Conservation (phyloP, 2,888 invertebrate genomes). For the Hypena proboscidalis region DNA sequence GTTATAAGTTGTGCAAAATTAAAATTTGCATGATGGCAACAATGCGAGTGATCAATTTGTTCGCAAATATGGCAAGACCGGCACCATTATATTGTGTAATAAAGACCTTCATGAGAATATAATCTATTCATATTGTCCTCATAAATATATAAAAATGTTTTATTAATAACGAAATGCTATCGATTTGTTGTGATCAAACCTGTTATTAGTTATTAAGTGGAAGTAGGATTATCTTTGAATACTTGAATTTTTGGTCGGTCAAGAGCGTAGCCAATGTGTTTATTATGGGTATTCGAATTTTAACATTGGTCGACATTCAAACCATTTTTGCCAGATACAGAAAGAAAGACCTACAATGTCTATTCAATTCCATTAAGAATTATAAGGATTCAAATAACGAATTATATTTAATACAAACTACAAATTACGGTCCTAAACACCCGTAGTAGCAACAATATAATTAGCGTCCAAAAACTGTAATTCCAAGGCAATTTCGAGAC, state of each 20-base stretch:
- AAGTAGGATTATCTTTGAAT: too few species aligned
- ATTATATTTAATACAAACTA: neutral
- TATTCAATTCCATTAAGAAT: too few species aligned
- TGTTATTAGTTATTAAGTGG: too few species aligned
- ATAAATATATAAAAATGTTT: neutral
- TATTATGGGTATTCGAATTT: too few species aligned
- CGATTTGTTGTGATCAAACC: too few species aligned
- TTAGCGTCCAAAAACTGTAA: slow-evolving; percentile 22
- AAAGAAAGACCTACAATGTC: too few species aligned
- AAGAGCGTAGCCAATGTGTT: too few species aligned
- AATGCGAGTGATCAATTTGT: slow-evolving; percentile 32
- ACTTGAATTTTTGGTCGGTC: too few species aligned
- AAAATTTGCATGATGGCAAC: slow-evolving; percentile 61
- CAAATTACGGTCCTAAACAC: slow-evolving; percentile 3
- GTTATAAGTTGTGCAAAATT: slow-evolving; percentile 56
- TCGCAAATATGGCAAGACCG: slow-evolving; percentile 37
- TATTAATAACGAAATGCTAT: too few species aligned
- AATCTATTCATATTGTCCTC: neutral
- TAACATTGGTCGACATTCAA: too few species aligned
- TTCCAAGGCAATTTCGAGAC: slow-evolving; percentile 17
- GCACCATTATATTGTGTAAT: slow-evolving; percentile 21
- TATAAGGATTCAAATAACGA: too few species aligned
- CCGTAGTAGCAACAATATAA: slow-evolving; percentile 10
- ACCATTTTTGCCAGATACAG: too few species aligned
- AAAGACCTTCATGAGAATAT: slow-evolving; percentile 1